Percentiles rank a stretch among this genome's conserved stretches.
phyloP scores from a whole-genome alignment of 2,113 vertebrate species.

The Syngnathus floridae region DNA sequence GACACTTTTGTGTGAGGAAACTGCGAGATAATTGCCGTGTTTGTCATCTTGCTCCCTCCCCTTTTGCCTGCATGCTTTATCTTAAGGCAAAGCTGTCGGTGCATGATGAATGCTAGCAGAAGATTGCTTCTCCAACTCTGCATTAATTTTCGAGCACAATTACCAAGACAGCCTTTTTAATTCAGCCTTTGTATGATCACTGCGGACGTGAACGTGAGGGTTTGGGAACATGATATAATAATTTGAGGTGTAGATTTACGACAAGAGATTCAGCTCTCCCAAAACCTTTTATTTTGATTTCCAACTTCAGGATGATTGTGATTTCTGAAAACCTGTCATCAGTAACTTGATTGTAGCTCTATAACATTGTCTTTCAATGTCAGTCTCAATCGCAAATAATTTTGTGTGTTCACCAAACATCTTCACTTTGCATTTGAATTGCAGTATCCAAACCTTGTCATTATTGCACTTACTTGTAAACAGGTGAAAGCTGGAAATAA shows the following conservation, averaged over 20 bases:
- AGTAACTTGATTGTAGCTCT: background rate
- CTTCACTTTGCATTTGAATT: background rate
- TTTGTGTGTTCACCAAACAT: background rate
- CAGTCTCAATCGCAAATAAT: slow-evolving; percentile 23
- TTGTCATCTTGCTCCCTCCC: slow-evolving; percentile 54
- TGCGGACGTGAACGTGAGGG: slow-evolving; percentile 20
- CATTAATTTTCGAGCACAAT: slow-evolving; percentile 66
- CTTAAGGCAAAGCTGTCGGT: slow-evolving; percentile 60
- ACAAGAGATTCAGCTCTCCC: background rate
- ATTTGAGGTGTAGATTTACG: background rate
- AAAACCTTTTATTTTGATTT: background rate
- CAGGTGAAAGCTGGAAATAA: background rate
- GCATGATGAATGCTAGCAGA: slow-evolving; percentile 58
- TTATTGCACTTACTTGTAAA: background rate
- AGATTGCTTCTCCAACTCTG: slow-evolving; percentile 56
- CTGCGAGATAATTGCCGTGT: slow-evolving; percentile 60
- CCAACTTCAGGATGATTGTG: background rate
- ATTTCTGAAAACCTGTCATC: slow-evolving; percentile 25
- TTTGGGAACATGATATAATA: slow-evolving; percentile 1
- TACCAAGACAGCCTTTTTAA: slow-evolving; percentile 36
- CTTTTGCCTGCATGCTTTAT: slow-evolving; percentile 57
- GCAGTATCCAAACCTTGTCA: background rate
- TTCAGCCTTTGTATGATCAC: slow-evolving; percentile 26
- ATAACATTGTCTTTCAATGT: slow-evolving; percentile 15
- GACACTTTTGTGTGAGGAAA: slow-evolving; percentile 37